Evolutionary conservation across 2,113 vertebrate species (phyloP).

Genomic region (Craseonycteris thonglongyai): DNA sequence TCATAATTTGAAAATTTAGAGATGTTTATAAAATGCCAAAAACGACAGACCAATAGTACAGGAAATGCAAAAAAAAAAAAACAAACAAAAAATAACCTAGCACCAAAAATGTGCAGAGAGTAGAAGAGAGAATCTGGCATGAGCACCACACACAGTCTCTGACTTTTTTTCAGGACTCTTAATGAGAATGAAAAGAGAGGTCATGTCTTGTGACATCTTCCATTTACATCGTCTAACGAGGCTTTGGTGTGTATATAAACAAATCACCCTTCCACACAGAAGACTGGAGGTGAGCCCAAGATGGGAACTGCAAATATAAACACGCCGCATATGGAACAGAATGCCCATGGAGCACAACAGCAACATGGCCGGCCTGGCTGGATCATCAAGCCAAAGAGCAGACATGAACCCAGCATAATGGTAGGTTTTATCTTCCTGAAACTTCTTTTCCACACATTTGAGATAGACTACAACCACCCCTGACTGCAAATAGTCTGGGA

Average conservation of each 20-base stretch:
- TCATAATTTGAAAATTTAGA: background rate
- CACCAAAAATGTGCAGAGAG: background rate
- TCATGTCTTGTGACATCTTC: background rate
- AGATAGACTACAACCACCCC: background rate
- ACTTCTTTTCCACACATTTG: background rate
- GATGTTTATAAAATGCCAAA: background rate
- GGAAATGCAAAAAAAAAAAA: background rate
- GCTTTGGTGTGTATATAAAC: background rate
- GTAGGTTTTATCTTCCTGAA: background rate
- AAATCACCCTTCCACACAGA: background rate
- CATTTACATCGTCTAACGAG: background rate
- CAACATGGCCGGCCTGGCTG: background rate
- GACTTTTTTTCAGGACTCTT: background rate
- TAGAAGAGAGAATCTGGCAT: background rate
- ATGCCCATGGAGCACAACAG: background rate
- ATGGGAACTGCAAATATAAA: too few species aligned
- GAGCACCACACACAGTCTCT: background rate
- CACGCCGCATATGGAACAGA: background rate
- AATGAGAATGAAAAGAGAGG: background rate
- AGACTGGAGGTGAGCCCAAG: background rate
- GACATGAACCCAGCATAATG: too few species aligned
- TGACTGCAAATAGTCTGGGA: background rate
- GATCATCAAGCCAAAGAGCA: background rate
- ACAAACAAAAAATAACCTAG: too few species aligned
- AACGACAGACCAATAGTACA: background rate